Percentiles rank a stretch among this genome's conserved stretches.
phyloP scores from a whole-genome alignment of 2,113 vertebrate genomes.

The Neomonachus schauinslandi region DNA sequence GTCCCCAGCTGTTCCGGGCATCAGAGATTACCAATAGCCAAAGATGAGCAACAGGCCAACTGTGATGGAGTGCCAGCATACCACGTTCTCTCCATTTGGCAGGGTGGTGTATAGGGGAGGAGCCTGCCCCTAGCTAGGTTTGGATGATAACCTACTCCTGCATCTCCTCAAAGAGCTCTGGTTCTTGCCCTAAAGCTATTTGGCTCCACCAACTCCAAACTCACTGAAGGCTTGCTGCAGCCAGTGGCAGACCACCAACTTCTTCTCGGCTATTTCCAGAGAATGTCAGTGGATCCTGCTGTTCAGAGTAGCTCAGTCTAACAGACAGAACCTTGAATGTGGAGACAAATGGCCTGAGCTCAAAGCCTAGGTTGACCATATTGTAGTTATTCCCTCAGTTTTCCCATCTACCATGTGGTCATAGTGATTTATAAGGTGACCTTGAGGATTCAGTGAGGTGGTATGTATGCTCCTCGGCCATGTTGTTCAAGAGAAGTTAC shows the following conservation, averaged over 20 bases:
- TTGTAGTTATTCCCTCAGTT: no score
- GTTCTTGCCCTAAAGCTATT: not conserved
- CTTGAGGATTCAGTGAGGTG: not conserved
- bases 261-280: not conserved
- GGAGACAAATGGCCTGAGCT: not conserved
- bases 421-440: not conserved
- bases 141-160: no score
- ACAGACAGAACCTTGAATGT: rapidly evolving
- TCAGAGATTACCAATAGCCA: not conserved
- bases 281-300: no score
- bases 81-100: not conserved
- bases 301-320: not conserved
- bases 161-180: not conserved
- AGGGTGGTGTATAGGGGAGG: not conserved
- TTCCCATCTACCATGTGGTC: not conserved
- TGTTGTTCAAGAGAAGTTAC: not conserved
- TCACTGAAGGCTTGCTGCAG: not conserved
- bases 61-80: rapidly evolving
- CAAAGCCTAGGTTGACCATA: not conserved
- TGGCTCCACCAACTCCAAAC: not conserved
- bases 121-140: not conserved
- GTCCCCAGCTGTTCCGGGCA: not conserved
- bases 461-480: not conserved
- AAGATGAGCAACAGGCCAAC: rapidly evolving
- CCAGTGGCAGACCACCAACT: not conserved